Evolutionary conservation across 2,888 invertebrate genomes (phyloP).

Genomic region (Willowsia nigromaculata): DNA sequence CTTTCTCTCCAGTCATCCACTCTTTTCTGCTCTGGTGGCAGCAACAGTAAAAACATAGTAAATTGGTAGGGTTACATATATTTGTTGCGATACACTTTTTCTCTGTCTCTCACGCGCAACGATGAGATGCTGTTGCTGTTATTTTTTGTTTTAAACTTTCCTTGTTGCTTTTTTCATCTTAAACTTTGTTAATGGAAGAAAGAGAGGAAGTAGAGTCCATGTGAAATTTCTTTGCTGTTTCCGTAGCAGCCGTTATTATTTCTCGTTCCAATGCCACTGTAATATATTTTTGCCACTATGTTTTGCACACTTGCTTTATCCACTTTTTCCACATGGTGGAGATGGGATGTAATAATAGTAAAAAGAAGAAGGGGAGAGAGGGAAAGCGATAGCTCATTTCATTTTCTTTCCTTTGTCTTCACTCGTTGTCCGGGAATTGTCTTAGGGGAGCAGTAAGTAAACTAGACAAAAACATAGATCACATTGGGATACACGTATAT

Average conservation of each 20-base stretch:
- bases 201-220: not conserved
- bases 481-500: not conserved
- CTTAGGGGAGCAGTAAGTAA: constrained; percentile 24
- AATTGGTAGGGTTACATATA: not conserved
- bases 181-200: not conserved
- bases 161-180: not conserved
- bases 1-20: not conserved
- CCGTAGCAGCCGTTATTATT: not conserved
- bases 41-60: not conserved
- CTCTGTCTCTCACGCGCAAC: not conserved
- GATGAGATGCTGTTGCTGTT: not conserved
- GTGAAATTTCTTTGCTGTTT: not conserved
- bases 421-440: not conserved
- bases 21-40: not conserved
- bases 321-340: not conserved
- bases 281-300: not conserved
- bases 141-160: constrained; percentile 19
- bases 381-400: constrained; percentile 19
- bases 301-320: not conserved
- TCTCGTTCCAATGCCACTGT: not conserved
- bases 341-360: constrained; percentile 11
- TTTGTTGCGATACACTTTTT: not conserved
- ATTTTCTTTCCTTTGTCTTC: not conserved
- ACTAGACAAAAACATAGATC: not conserved
- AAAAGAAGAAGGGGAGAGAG: not conserved